A percentile compares a stretch with the other conserved stretches of the same genome.
Conservation (phyloP, 2,797 vertebrate species). For the Trichosurus vulpecula region DNA sequence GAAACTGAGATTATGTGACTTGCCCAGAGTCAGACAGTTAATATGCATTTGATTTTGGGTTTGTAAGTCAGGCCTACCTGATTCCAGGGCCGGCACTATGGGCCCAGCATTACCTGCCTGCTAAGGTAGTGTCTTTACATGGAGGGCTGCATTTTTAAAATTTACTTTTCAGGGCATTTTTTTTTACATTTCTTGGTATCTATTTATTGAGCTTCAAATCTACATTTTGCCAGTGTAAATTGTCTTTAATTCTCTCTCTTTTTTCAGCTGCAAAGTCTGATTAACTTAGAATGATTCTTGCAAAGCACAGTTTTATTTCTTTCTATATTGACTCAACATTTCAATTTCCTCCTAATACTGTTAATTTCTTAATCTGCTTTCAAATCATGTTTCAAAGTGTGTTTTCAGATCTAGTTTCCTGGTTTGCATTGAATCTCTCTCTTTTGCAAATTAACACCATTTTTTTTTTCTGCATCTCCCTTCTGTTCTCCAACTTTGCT, state of each 20-base stretch:
- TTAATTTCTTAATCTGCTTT: neutral
- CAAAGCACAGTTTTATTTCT: neutral
- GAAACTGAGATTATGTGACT: neutral
- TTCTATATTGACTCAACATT: neutral
- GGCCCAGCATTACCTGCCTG: neutral
- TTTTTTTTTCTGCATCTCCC: neutral
- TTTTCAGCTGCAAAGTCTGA: neutral
- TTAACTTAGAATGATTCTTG: neutral
- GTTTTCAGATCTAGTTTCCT: neutral
- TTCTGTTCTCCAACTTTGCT: neutral
- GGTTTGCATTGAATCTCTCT: neutral
- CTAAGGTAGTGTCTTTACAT: neutral
- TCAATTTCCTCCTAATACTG: neutral
- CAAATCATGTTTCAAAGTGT: neutral
- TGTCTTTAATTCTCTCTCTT: neutral
- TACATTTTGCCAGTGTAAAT: neutral
- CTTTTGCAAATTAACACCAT: neutral
- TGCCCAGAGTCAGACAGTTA: neutral
- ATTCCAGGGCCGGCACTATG: neutral
- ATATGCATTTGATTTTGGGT: neutral
- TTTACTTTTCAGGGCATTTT: neutral
- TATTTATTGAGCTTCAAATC: neutral
- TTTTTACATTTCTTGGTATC: neutral
- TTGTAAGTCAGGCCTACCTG: neutral
- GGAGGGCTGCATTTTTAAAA: neutral